Percentiles rank a stretch among this genome's conserved stretches.
Evolutionary conservation across 2,888 invertebrate genomes (phyloP).

Genomic region (Spilosoma lubricipeda): DNA sequence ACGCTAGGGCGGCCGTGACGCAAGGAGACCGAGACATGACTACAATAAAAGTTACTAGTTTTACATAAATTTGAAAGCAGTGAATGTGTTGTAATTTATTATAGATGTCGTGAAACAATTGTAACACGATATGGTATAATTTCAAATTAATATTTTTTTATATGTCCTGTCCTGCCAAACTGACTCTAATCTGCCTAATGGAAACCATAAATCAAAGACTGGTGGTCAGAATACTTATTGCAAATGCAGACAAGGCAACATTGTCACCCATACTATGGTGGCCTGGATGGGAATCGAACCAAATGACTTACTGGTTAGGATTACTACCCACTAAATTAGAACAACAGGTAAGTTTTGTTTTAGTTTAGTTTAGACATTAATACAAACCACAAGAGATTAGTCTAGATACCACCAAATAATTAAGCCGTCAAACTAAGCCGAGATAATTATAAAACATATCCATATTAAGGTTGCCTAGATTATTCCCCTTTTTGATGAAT

Average conservation of each 20-base stretch:
- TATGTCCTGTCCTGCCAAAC: too few species aligned
- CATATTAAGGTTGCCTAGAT: not conserved
- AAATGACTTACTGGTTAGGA: too few species aligned
- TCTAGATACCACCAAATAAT: not conserved
- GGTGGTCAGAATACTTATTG: too few species aligned
- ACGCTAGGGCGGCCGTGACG: conserved; percentile 55
- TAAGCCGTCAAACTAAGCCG: not conserved
- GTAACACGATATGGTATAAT: not conserved
- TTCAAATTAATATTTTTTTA: not conserved
- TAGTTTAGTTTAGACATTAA: not conserved
- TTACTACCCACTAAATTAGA: too few species aligned
- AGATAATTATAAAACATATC: conserved; percentile 7
- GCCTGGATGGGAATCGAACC: too few species aligned
- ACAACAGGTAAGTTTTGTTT: too few species aligned
- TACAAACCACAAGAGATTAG: not conserved
- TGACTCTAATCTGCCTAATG: too few species aligned
- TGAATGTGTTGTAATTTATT: not conserved
- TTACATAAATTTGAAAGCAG: not conserved
- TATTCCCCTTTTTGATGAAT: not conserved
- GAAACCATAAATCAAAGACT: too few species aligned
- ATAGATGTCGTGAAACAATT: not conserved
- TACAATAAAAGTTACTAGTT: conserved; percentile 2
- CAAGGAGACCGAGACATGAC: conserved; percentile 11
- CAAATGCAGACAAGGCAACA: too few species aligned
- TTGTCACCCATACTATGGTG: too few species aligned